phyloP scores from a whole-genome alignment of 2,797 vertebrate species.

The Prionace glauca region DNA sequence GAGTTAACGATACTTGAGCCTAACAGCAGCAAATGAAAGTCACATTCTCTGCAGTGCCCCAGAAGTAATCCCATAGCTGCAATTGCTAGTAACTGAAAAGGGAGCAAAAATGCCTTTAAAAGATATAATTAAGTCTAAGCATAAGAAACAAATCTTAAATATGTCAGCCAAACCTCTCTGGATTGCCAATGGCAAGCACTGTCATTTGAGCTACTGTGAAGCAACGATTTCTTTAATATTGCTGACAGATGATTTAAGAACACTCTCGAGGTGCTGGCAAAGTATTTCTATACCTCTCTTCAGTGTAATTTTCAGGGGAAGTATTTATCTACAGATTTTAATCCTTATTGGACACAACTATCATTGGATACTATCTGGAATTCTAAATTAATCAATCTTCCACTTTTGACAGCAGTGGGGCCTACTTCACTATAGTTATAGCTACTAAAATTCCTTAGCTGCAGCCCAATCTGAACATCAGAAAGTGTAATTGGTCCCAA shows the following conservation, averaged over 20 bases:
- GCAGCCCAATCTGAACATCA: neutral
- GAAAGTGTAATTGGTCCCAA: neutral
- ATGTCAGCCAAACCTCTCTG: neutral
- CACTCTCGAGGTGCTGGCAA: neutral
- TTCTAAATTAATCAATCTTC: slow-evolving; percentile 8
- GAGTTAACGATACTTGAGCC: neutral
- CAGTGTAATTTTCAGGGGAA: neutral
- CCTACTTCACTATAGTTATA: neutral
- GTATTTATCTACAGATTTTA: neutral
- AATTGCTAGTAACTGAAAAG: neutral
- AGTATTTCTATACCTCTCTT: neutral
- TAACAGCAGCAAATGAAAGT: neutral
- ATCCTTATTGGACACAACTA: neutral
- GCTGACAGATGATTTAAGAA: slow-evolving; percentile 16
- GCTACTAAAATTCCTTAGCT: neutral
- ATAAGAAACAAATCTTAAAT: slow-evolving; percentile 1
- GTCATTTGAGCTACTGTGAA: slow-evolving; percentile 13
- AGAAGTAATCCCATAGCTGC: neutral
- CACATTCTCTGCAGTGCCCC: neutral
- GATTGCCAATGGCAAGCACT: neutral
- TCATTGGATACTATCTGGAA: neutral
- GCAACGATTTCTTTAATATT: neutral
- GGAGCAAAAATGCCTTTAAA: neutral
- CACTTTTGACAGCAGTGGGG: neutral
- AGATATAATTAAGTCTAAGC: slow-evolving; percentile 17